Conservation (phyloP, 2,888 invertebrate genomes). For the Cactoblastis cactorum region DNA sequence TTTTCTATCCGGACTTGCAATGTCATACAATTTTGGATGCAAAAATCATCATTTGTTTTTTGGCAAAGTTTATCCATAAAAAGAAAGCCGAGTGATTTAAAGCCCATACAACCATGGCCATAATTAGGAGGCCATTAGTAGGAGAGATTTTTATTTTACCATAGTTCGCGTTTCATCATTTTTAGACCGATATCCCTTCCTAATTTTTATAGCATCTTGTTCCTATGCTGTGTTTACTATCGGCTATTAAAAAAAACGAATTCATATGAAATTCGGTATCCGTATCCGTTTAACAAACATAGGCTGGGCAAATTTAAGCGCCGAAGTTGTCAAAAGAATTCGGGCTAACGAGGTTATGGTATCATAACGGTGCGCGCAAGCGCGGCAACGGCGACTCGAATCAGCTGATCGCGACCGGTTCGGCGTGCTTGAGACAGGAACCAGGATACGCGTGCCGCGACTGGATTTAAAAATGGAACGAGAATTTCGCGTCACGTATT, state of each 20-base stretch:
- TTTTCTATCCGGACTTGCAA: no score
- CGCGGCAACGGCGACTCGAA: not conserved
- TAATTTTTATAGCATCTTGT: not conserved
- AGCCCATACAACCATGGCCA: no score
- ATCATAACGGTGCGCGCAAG: conserved; percentile 1
- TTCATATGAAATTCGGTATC: not conserved
- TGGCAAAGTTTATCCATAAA: no score
- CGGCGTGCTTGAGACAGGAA: not conserved
- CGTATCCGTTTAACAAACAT: not conserved
- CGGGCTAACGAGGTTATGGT: conserved; percentile 7
- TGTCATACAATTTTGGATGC: no score
- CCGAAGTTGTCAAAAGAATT: not conserved
- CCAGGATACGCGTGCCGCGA: not conserved
- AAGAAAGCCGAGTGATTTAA: no score
- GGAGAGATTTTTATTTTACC: no score
- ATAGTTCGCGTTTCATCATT: no score
- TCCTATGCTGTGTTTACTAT: not conserved
- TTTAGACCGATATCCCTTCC: not conserved
- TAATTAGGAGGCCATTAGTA: no score
- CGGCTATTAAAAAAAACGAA: not conserved
- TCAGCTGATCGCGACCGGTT: conserved; percentile 6
- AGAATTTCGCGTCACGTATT: not conserved
- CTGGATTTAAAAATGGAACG: not conserved
- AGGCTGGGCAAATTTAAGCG: not conserved
- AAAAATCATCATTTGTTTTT: no score